Conservation (phyloP, 2,888 invertebrate species). For the Folsomia candida region DNA sequence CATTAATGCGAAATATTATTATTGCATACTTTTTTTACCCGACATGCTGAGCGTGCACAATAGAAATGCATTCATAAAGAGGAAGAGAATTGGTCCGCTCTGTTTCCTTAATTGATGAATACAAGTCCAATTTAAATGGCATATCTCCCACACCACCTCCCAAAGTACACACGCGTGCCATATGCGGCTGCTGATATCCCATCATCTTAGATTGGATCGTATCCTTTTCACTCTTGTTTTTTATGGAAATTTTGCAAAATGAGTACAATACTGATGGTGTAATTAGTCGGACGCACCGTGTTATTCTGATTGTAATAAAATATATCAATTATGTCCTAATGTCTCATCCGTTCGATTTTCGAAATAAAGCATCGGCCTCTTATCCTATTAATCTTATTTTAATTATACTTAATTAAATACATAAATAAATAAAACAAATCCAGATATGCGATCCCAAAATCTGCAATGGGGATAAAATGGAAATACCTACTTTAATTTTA, state of each 20-base stretch:
- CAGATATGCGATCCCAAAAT: too few relatives aligned
- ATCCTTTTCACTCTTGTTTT: neutral
- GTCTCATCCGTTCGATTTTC: neutral
- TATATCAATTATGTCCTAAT: neutral
- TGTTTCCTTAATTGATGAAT: conserved; percentile 1
- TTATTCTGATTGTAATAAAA: neutral
- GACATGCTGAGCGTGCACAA: too few relatives aligned
- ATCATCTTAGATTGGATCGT: neutral
- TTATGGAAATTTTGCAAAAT: neutral
- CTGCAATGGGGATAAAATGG: too few relatives aligned
- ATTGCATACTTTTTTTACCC: too few relatives aligned
- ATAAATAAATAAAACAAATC: neutral
- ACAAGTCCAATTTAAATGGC: neutral
- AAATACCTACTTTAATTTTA: too few relatives aligned
- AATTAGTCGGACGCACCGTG: neutral
- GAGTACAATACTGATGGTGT: neutral
- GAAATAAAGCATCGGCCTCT: too few relatives aligned
- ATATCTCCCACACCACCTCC: neutral
- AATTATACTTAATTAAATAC: neutral
- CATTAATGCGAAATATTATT: too few relatives aligned
- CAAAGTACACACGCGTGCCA: too few relatives aligned
- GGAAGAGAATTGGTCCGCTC: conserved; percentile 2
- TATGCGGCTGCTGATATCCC: neutral
- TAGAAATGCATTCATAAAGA: too few relatives aligned
- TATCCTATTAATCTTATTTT: neutral